Base-by-base conservation (phyloP, 2,797 vertebrate species). In the Dryobates pubescens region DNA sequence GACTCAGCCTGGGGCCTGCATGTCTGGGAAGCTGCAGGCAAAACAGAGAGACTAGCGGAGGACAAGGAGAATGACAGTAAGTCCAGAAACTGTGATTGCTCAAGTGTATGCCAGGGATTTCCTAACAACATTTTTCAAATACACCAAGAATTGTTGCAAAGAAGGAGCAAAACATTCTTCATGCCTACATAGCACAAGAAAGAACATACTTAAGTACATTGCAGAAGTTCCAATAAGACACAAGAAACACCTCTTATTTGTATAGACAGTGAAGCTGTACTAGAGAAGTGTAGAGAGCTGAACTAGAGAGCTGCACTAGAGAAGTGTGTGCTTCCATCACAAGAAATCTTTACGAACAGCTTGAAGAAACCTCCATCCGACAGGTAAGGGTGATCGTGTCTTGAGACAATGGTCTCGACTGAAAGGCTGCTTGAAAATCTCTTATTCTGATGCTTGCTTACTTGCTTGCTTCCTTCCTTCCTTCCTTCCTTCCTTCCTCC, bases 371-470 rank as follows among this genome's bases (percentile, higher is more conserved):
- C 4, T 43, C n/a, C 2, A 0, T 10, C 11, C 24, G 30, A 61
- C 30, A 54, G 41, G 20, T 58, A 32, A 85, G 36, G 15, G 27
- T 68, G 20, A 30, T 30, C 0, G 0, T 7, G 9, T 27, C 38
- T 63, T 45, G 13, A 16, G 29, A n/a, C 1, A 2, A 47, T 13
- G 9, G 6, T 27, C 67, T 74, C 36, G 23, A 62, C 24, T 38
- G 58, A 74, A 78, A 75, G 2, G 47, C 1, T 3, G 0, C 43
- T 83, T 51, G n/a, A 59, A 69, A 3, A 41, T 16, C 41, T 41
- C 41, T 41, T 41, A 41, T 15, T 14, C 41, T 41, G 41, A 15
- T 41, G 14, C 16, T 41, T 10, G 22, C 20, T 47, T 41, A 38
- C 13, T 41, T 41, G 13, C 38, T 41, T 41, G 13, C 15, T 15